Evolutionary conservation across 2,797 vertebrate genomes (phyloP), one percentile per base, ranked within the genome.

Genomic region (Labeo calbasu): DNA sequence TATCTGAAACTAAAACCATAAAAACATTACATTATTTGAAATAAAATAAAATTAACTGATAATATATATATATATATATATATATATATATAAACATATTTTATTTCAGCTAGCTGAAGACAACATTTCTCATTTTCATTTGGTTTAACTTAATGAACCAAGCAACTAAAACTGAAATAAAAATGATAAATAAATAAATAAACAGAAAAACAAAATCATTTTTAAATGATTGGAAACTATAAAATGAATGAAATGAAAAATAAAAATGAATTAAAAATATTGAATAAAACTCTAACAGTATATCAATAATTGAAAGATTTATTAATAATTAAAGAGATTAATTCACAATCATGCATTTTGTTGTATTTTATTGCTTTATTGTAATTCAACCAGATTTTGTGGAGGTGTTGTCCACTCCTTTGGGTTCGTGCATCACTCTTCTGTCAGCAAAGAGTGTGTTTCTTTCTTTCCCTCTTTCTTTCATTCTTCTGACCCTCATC

Each of bases 381-480:
- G 72, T 61, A 32, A 61, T 21, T 48, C 4, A 28, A 19, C 21
- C n/a, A 40, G 53, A 70, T 23, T 81, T 19, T 12, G 40, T 25
- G 28, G 25, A 83, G 53, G 61, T 71, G 72, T 61, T 23, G 13
- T 59, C 83, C 85, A 83, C 84, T 81, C 71, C 83, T 84, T 73
- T 78, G 32, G 53, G 15, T 59, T 57, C 61, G 13, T 10, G 84
- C 73, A 88, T 88, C 85, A 85, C 72, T 87, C 83, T 85, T 77
- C 82, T 83, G 87, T 95, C 93, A 93, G 86, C 79, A 93, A 89
- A 94, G 91, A 82, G n/a, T n/a, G n/a, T n/a, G n/a, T n/a, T n/a
- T n/a, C n/a, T n/a, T n/a, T n/a, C n/a, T n/a, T 87, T 87, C 83
- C 86, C 82, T 83, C 89, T 89, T 92, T 88, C 88, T 87, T 84